Evolutionary conservation across 2,797 vertebrate species (phyloP).

Genomic region (Pseudotriccus pelzelni): DNA sequence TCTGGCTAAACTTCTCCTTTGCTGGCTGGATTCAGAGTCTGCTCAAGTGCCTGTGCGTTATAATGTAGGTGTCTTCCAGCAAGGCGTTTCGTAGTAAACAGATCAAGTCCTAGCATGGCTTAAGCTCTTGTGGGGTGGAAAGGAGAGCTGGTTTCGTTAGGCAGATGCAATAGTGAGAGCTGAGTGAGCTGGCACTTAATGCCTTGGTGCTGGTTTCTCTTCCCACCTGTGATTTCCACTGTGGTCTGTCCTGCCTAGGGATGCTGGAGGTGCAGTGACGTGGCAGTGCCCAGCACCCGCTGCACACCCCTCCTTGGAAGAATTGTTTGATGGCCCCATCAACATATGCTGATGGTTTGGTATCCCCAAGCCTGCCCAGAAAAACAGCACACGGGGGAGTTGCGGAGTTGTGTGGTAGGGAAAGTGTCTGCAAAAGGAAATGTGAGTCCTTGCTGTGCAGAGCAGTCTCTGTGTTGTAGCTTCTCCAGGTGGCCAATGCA

Average conservation of each 20-base stretch:
- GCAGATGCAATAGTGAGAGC: neutral
- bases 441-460: neutral
- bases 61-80: neutral
- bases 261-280: rapidly evolving
- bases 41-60: rapidly evolving
- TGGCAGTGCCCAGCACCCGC: neutral
- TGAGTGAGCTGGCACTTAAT: neutral
- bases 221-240: neutral
- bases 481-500: rapidly evolving
- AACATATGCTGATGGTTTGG: neutral
- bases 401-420: rapidly evolving
- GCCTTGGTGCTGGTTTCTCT: neutral
- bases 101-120: neutral
- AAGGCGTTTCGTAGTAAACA: neutral
- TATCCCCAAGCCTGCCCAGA: neutral
- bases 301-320: neutral
- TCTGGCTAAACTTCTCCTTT: neutral
- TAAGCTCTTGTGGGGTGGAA: neutral
- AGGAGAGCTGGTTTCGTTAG: neutral
- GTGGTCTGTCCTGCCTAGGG: neutral
- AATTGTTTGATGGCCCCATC: neutral
- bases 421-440: neutral
- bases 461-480: neutral
- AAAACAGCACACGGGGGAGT: neutral
- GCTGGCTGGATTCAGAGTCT: neutral